Evolutionary conservation across 2,888 invertebrate species (phyloP), one percentile per base, ranked within the genome.

Genomic region (Lasioglossum vierecki): DNA sequence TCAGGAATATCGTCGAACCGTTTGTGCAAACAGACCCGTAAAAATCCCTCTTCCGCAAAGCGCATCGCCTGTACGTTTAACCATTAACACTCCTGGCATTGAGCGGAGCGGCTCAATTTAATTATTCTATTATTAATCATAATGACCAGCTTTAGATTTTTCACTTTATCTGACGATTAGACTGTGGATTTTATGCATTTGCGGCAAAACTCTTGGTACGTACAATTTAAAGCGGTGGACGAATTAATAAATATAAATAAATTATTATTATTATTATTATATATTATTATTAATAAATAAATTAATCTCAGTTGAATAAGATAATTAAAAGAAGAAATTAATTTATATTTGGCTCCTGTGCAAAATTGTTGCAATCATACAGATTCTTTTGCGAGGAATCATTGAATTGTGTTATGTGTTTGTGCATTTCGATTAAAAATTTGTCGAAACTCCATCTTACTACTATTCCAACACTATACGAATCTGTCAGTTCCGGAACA

Each of bases 1-100:
- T 66, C 66, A 35, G 66, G 66, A 18, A 35, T 66, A 66, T 66
- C 66, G 66, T 66, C 66, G 35, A 66, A 35, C 66, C 66, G 22
- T 66, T 66, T 63, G 35, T 18, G 66, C 66, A 66, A 66, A 66
- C 66, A 66, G 35, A 9, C 9, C 66, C 66, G 66, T 35, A 35
- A 66, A 30, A 66, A 66, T 30, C 15, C 66, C 15, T 63, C 6
- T 63, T 63, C 30, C 30, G 63, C 30, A 5, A 6, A 63, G 30
- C 30, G 30, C n/a, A 30, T 63, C 26, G 63, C 26, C 5, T 22
- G 53, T 22, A 53, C 9, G 22, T 22, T 53, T 53, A 53, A 53
- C 53, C 22, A 18, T 53, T 22, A 3, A 53, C 53, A 53, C 53
- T 53, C 22, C 22, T 9, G 22, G 53, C 53, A 53, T 53, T 9